phyloP scores from a whole-genome alignment of 2,113 vertebrate species.

The Urocynchramus pylzowi region DNA sequence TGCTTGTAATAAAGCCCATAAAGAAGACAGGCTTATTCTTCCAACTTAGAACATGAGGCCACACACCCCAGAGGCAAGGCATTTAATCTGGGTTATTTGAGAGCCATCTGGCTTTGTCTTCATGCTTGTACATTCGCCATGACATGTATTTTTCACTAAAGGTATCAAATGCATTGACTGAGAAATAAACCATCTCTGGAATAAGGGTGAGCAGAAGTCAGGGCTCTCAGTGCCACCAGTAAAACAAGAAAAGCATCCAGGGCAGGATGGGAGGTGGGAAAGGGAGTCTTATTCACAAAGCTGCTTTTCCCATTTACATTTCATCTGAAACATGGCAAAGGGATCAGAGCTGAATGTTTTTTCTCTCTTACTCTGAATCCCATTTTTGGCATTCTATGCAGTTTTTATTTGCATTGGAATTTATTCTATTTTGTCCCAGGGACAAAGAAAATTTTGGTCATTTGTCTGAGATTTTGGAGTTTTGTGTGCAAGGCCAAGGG shows the following conservation, averaged over 20 bases:
- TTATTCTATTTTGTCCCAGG: background rate
- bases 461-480: background rate
- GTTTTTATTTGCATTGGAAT: background rate
- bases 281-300: background rate
- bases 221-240: background rate
- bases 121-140: background rate
- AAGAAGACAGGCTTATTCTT: background rate
- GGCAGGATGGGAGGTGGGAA: background rate
- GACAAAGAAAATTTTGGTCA: background rate
- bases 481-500: background rate
- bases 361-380: background rate
- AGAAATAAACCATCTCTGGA: background rate
- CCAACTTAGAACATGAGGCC: background rate
- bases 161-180: background rate
- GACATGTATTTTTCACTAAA: background rate
- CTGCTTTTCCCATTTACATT: background rate
- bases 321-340: background rate
- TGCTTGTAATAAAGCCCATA: background rate
- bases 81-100: background rate
- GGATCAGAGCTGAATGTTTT: background rate
- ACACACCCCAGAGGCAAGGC: background rate
- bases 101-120: background rate
- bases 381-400: background rate
- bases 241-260: background rate
- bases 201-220: background rate